A percentile compares a stretch with the other conserved stretches of the same genome.
These are phyloP conservation scores for Halcyon malimbica DNA, from an alignment of 2,113 vertebrate genomes.

Conservation along the genomic window DNA sequence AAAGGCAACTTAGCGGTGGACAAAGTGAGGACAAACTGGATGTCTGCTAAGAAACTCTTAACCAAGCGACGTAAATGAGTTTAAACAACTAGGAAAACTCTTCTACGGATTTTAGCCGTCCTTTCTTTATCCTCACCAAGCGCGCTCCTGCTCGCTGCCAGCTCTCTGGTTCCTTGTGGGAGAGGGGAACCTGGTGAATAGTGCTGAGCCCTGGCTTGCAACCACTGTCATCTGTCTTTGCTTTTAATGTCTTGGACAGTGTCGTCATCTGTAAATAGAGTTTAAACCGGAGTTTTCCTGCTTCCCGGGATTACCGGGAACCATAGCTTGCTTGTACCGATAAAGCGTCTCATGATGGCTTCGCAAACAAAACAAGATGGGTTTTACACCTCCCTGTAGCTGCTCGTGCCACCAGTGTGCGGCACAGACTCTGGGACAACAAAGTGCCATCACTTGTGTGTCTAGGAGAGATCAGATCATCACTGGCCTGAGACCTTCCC, in stretches of 20 bases:
- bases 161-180: neutral
- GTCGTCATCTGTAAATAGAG: neutral
- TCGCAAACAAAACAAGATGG: fast-evolving
- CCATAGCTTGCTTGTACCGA: neutral
- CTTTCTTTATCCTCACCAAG: neutral
- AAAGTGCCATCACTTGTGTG: fast-evolving
- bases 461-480: neutral
- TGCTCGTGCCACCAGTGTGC: fast-evolving
- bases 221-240: neutral
- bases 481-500: fast-evolving
- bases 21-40: neutral
- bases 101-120: neutral
- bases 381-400: fast-evolving
- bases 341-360: neutral
- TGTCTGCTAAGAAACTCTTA: neutral
- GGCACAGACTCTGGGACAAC: neutral
- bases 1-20: neutral
- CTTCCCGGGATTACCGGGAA: fast-evolving
- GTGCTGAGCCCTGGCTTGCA: neutral
- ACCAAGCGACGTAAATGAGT: neutral
- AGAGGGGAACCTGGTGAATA: neutral
- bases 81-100: neutral
- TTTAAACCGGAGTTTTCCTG: neutral
- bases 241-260: neutral
- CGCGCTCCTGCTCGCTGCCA: neutral